Evolutionary conservation across 2,888 invertebrate genomes (phyloP), one percentile per base, ranked within the genome.

Genomic region (Agriopis marginaria): DNA sequence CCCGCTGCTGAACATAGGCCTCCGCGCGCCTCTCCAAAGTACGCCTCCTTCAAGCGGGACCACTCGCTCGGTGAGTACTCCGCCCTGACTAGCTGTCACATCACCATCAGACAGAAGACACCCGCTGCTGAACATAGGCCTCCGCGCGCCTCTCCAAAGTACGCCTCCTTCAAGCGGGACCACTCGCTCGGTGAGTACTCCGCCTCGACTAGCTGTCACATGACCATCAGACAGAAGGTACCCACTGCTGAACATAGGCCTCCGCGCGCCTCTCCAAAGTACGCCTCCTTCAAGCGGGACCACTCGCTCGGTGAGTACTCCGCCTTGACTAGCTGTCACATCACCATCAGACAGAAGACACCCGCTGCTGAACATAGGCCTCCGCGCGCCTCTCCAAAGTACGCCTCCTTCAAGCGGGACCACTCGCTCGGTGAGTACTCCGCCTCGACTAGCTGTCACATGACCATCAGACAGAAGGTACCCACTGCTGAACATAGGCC

Each of bases 11-110:
- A 3, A 3, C 3, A 32, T 32, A 32, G 17, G 17, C 17, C 17
- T n/a, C n/a, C n/a, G 23, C 64, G 54, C 73, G 85, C 5, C 81
- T 84, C 17, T 66, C 88, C 89, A 0, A 81, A 81, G 68, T 88
- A 86, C 73, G 81, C 89, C 0, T 81, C 79, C 1, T 83, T 81
- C 64, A 87, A 85, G 59, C 85, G 81, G 66, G 91, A 91, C 61
- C 90, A 90, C 53, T 82, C 88, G 0, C 75, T 92, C 0, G 89
- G 91, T 91, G 61, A 85, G 86, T 75, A 9, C 1, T 6, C 3
- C 6, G 9, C 12, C 6, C 5, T 2, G 45, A 45, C 2, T 5
- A 12, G 10, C 9, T 12, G 12, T 12, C 45, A 11, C 45, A 11
- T 45, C 11, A 10, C 1, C 14, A 49, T 7, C 32, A 32, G 32